A percentile compares a stretch with the other conserved stretches of the same genome.
Evolutionary conservation across 2,113 vertebrate species (phyloP).

Genomic region (Bungarus multicinctus): DNA sequence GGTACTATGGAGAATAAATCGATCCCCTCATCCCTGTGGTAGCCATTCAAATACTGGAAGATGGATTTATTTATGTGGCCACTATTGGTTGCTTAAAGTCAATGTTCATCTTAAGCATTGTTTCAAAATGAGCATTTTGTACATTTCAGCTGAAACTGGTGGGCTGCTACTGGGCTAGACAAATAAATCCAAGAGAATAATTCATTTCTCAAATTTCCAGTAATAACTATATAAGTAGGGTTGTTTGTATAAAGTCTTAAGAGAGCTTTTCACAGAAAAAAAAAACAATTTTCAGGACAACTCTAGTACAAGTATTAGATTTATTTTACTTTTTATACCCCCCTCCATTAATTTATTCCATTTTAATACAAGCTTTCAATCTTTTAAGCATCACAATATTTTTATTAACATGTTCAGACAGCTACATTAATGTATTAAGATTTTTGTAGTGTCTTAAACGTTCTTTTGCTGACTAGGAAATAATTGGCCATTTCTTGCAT

Average conservation of each 20-base stretch:
- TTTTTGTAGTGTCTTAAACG: not conserved
- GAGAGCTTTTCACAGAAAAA: not conserved
- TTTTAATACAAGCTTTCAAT: not conserved
- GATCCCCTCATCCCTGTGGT: not conserved
- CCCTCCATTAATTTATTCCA: not conserved
- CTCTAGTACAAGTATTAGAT: not conserved
- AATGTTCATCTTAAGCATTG: not conserved
- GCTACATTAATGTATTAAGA: not conserved
- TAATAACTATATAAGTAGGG: not conserved
- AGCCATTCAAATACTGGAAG: not conserved
- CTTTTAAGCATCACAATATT: not conserved
- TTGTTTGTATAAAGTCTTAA: not conserved
- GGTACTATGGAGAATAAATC: not conserved
- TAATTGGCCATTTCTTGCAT: not conserved
- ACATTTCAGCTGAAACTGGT: not conserved
- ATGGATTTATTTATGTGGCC: not conserved
- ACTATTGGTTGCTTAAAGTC: not conserved
- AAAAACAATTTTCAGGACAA: not conserved
- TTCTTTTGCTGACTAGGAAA: constrained; percentile 2
- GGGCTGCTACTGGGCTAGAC: not conserved
- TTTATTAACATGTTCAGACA: constrained; percentile 4
- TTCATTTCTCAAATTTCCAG: not conserved
- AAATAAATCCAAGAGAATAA: not conserved
- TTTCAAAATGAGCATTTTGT: not conserved
- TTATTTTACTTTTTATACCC: constrained; percentile 8